Evolutionary conservation across 1,140 invertebrate genomes (phyloP).

Genomic region (Xylocopa sonorina): DNA sequence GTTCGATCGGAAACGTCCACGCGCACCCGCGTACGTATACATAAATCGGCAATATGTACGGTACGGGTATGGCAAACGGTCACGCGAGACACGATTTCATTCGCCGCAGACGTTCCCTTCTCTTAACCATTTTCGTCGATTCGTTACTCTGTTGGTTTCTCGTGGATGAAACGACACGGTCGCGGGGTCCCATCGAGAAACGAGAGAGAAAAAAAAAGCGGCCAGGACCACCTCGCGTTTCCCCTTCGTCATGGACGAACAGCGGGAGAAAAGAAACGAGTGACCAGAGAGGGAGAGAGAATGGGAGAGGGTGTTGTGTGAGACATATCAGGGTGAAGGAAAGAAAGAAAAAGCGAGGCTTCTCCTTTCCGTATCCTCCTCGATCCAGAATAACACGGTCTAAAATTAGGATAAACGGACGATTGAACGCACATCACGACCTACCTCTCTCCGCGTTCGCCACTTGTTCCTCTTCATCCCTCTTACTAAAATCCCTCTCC

Average conservation of each 20-base stretch:
- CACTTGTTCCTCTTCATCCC: background rate
- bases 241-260: constrained; percentile 9
- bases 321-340: too few species aligned
- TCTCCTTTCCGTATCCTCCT: background rate
- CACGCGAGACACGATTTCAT: constrained; percentile 17
- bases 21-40: constrained; percentile 21
- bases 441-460: background rate
- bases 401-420: background rate
- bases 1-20: background rate
- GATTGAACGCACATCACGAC: background rate
- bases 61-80: constrained; percentile 6
- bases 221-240: constrained; percentile 8
- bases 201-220: too few species aligned
- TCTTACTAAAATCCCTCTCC: background rate
- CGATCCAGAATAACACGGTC: background rate
- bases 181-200: background rate
- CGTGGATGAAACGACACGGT: background rate
- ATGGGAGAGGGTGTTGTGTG: background rate
- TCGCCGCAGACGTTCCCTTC: constrained; percentile 24
- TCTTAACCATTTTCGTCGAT: background rate
- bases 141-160: background rate
- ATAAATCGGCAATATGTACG: constrained; percentile 55
- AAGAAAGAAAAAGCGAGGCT: background rate
- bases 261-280: constrained; percentile 40
- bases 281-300: background rate